These are phyloP conservation scores for Cryptophagus acutangulus DNA, from an alignment of 2,888 invertebrate species.

Conservation along the genomic window DNA sequence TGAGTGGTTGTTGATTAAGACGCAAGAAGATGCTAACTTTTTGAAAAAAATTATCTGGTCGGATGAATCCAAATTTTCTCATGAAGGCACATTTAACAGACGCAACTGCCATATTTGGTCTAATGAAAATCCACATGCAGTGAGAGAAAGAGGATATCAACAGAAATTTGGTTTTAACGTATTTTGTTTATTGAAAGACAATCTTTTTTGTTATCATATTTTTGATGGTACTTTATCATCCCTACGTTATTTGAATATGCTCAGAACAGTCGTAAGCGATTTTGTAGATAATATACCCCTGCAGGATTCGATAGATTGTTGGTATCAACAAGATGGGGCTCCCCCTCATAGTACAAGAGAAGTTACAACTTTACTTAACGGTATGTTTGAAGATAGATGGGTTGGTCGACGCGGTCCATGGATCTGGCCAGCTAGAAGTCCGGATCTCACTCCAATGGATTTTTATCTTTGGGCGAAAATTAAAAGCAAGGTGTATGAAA, in stretches of 20 bases:
- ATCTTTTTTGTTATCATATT: not conserved
- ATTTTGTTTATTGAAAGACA: not conserved
- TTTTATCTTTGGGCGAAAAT: not conserved
- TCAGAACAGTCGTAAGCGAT: not conserved
- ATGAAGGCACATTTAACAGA: not conserved
- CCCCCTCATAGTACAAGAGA: not conserved
- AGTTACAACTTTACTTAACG: not conserved
- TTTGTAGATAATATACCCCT: not conserved
- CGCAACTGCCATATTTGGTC: slow-evolving; percentile 1
- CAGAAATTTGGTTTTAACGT: not conserved
- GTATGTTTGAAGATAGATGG: slow-evolving; percentile 3
- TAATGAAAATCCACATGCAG: not conserved
- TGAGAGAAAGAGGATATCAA: not conserved
- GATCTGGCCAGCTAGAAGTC: slow-evolving; percentile 1
- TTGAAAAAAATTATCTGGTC: slow-evolving; percentile 6
- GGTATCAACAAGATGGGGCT: slow-evolving; percentile 8
- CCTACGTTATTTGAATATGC: not conserved
- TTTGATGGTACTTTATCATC: not conserved
- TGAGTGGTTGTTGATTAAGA: not conserved
- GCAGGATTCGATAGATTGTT: not conserved
- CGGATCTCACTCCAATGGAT: slow-evolving; percentile 4
- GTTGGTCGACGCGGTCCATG: not conserved
- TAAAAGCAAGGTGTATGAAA: not conserved
- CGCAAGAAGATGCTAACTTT: not conserved
- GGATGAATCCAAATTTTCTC: slow-evolving; percentile 6